These are phyloP conservation scores for Cervus canadensis DNA, from an alignment of 2,113 vertebrate genomes.

Conservation along the genomic window DNA sequence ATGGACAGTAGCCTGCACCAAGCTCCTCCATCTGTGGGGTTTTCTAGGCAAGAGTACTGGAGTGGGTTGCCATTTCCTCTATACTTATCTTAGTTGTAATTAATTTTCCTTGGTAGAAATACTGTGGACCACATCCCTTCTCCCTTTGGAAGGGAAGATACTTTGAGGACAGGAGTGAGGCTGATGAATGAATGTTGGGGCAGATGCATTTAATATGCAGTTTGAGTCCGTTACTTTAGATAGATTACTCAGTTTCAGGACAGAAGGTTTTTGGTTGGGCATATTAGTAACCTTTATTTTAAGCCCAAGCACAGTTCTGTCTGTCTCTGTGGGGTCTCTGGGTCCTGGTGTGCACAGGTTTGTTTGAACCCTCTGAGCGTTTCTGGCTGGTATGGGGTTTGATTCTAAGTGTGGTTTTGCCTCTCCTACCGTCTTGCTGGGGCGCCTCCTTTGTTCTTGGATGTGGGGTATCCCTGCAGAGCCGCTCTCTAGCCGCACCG, in stretches of 20 bases:
- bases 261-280: background rate
- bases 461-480: background rate
- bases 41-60: too few relatives aligned
- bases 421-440: background rate
- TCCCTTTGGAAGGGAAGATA: background rate
- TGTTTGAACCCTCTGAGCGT: background rate
- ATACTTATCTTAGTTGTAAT: background rate
- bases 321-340: background rate
- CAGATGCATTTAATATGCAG: background rate
- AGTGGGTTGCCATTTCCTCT: too few relatives aligned
- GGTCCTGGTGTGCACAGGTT: background rate
- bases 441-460: background rate
- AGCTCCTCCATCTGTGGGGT: too few relatives aligned
- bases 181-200: background rate
- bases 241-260: constrained; percentile 23
- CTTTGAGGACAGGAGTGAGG: background rate
- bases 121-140: background rate
- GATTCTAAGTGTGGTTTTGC: background rate
- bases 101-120: background rate
- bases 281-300: background rate
- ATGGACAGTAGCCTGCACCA: too few relatives aligned
- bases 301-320: background rate
- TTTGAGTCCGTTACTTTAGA: background rate
- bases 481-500: background rate
- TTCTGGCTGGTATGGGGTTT: background rate